Evolutionary conservation across 2,797 vertebrate species (phyloP).

Genomic region (Dryobates pubescens): DNA sequence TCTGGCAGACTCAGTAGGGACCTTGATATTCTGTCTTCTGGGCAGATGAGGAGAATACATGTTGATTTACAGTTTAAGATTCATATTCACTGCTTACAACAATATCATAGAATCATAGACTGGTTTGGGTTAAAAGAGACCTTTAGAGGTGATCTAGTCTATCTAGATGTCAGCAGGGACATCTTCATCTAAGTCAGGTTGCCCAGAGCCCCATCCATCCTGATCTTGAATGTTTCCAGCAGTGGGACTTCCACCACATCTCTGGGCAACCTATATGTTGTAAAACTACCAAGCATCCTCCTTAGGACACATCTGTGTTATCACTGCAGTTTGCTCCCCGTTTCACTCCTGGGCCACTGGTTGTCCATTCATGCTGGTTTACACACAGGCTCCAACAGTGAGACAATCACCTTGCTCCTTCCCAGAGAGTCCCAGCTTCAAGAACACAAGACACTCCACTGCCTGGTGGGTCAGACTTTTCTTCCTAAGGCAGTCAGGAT

Average conservation of each 20-base stretch:
- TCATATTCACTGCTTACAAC: conserved; percentile 9
- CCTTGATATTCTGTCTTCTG: not conserved
- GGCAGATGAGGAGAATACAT: not conserved
- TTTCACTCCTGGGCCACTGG: conserved; percentile 3
- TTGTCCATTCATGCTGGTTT: not conserved
- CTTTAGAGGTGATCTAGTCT: no score
- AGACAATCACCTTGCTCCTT: not conserved
- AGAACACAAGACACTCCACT: not conserved
- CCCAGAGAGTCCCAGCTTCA: conserved; percentile 7
- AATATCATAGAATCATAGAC: not conserved
- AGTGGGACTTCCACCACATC: no score
- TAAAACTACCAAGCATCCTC: conserved; percentile 8
- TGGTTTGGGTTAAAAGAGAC: no score
- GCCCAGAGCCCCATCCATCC: no score
- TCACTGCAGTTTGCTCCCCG: not conserved
- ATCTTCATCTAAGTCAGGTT: no score
- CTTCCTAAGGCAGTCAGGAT: not conserved
- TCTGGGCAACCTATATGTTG: not conserved
- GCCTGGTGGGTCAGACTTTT: not conserved
- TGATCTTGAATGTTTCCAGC: no score
- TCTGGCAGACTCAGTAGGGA: not conserved
- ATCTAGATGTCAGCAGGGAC: no score
- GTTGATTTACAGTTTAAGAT: not conserved
- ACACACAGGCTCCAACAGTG: not conserved
- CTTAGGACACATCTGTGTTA: not conserved